Conservation (phyloP, 2,888 invertebrate species). For the Drosophila siamana region DNA sequence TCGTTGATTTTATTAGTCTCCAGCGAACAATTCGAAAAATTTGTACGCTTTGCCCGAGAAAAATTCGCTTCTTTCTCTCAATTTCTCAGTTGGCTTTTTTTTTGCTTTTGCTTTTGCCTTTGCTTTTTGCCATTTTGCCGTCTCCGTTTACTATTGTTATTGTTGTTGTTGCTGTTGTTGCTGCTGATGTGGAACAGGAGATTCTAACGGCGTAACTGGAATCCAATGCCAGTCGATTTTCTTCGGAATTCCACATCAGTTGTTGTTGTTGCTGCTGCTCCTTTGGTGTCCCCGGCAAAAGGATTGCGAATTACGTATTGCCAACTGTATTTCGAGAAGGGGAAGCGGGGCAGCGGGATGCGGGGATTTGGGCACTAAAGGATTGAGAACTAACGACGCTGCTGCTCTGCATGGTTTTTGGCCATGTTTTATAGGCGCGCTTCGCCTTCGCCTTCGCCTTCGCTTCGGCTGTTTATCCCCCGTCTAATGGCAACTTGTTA, state of each 20-base stretch:
- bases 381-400: conserved; percentile 67
- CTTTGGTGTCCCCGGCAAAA: conserved; percentile 57
- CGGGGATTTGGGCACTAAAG: conserved; percentile 13
- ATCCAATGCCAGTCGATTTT: conserved; percentile 81
- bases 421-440: conserved; percentile 28
- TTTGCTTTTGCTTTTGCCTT: too few species aligned
- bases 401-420: conserved; percentile 14
- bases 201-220: conserved; percentile 56
- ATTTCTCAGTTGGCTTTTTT: conserved; percentile 25
- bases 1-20: conserved; percentile 86
- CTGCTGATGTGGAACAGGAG: conserved; percentile 39
- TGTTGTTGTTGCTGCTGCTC: conserved; percentile 40
- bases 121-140: conserved; percentile 26
- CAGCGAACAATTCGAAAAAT: conserved; percentile 85
- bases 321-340: conserved; percentile 15
- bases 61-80: conserved; percentile 51
- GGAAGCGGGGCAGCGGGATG: conserved; percentile 12
- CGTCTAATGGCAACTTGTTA: conserved; percentile 82
- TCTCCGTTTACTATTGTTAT: conserved; percentile 52
- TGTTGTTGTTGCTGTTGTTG: conserved; percentile 24
- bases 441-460: not conserved
- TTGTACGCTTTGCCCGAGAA: conserved; percentile 79
- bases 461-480: conserved; percentile 2
- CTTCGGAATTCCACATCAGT: conserved; percentile 69
- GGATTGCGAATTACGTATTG: conserved; percentile 73